Evolutionary conservation across 2,888 invertebrate genomes (phyloP).

Genomic region (Rhogogaster chlorosoma): DNA sequence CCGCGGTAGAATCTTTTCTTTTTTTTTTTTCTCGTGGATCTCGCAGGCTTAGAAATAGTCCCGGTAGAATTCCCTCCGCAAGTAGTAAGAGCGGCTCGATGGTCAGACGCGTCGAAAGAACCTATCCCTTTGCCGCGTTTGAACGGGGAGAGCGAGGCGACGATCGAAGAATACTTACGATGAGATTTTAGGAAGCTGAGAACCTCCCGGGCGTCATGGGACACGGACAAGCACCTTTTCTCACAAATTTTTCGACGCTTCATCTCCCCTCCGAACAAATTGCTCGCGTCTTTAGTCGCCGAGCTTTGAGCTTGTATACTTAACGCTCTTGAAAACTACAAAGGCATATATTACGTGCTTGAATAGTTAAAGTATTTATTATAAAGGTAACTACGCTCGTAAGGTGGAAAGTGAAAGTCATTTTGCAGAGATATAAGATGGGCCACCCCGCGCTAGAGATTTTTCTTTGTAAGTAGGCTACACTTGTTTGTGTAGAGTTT

Average conservation of each 20-base stretch:
- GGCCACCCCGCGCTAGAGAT: not conserved
- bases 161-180: constrained; percentile 38
- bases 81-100: constrained; percentile 16
- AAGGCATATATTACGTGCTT: constrained; percentile 24
- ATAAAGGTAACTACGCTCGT: not conserved
- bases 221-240: not conserved
- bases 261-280: not conserved
- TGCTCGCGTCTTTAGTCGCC: constrained; percentile 4
- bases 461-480: not conserved
- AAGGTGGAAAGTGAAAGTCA: constrained; percentile 23
- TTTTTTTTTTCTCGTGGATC: constrained; percentile 24
- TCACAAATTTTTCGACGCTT: not conserved
- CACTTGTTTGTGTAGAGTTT: not conserved
- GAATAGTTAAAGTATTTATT: constrained; percentile 13
- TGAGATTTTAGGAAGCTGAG: constrained; percentile 21
- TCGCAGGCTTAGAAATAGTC: constrained; percentile 22
- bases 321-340: constrained; percentile 33
- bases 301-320: not conserved
- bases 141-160: not conserved
- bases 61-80: constrained; percentile 19
- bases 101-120: constrained; percentile 34
- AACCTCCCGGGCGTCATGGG: not conserved
- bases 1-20: constrained; percentile 9
- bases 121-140: constrained; percentile 4
- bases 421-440: not conserved